These are phyloP conservation scores for Chromobotia macracanthus DNA, from an alignment of 2,797 vertebrate genomes.

Conservation along the genomic window DNA sequence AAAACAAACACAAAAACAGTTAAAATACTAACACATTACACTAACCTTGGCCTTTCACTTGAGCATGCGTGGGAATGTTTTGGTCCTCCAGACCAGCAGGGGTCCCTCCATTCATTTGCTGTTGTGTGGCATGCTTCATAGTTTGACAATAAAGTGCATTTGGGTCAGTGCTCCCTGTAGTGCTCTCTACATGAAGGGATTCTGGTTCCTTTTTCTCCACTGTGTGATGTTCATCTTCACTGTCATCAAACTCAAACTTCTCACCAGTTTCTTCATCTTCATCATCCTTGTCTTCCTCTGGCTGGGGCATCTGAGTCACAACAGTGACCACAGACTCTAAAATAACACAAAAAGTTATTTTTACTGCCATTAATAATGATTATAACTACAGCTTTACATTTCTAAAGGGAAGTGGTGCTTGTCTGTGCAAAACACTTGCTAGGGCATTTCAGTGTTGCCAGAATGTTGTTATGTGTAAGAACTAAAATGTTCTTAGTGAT, in stretches of 20 bases:
- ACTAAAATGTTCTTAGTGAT: background rate
- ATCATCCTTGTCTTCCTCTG: slow-evolving; percentile 63
- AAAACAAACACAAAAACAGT: background rate
- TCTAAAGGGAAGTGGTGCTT: background rate
- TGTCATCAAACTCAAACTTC: slow-evolving; percentile 80
- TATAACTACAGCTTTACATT: background rate
- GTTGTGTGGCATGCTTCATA: slow-evolving; percentile 23
- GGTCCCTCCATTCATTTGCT: slow-evolving; percentile 39
- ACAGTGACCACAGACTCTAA: slow-evolving; percentile 57
- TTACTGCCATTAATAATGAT: background rate
- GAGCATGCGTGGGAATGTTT: slow-evolving; percentile 11
- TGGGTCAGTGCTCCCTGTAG: slow-evolving; percentile 30
- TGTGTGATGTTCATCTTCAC: slow-evolving; percentile 68
- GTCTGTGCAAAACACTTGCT: no score
- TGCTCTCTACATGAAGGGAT: slow-evolving; percentile 5
- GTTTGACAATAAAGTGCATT: slow-evolving; percentile 54
- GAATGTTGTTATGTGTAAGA: no score
- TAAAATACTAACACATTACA: background rate
- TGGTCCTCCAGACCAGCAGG: slow-evolving; percentile 56
- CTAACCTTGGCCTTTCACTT: slow-evolving; percentile 37
- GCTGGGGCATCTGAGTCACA: slow-evolving; percentile 47
- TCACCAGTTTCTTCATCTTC: slow-evolving; percentile 77
- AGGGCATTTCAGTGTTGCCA: background rate
- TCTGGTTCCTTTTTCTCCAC: slow-evolving; percentile 15
- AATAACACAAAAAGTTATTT: slow-evolving; percentile 8